Base-by-base conservation (phyloP, 1,140 invertebrate genomes). In the Proales similis region DNA sequence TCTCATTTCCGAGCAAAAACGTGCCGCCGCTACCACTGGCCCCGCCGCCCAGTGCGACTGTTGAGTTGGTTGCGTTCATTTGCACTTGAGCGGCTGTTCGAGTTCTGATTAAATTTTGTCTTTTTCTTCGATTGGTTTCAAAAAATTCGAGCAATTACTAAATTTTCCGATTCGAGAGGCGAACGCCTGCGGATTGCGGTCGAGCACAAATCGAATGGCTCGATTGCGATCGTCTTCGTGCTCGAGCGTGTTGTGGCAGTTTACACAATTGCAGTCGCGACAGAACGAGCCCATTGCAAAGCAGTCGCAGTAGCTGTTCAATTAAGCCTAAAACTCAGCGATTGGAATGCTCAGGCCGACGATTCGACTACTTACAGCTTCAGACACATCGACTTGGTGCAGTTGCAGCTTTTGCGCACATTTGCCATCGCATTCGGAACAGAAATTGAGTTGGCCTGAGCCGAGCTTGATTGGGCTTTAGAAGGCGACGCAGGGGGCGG, bases 221-320 rank as follows among this genome's bases (percentile, higher is more conserved):
- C 86, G 83, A 70, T 92, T 89, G 43, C 95, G 75, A 67, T 95
- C 86, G 68, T 93, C 90, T 74, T 98, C 93, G 72, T 95, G 88
- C 33, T 90, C 84, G 38, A 98, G 77, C 78, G 96, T 98, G 70
- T 99, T 99, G 64, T 83, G 90, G 75, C 95, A 99, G 76, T 93
- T 94, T 71, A 85, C 89, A 75, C 94, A 99, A 71, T 98, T 99
- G 73, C 95, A 99, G 73, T 88, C 85, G 71, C 90, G 85, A 79
- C 94, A 99, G 74, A 98, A 98, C 77, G 98, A 93, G 19, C 95
- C 94, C 78, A 96, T 97, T 0, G 94, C 93, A 81, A 99, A 99
- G 76, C 95, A 99, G 74, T 99, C 94, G 78, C 95, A 99, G 75
- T 98, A 96, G 68, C 84, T 85, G 70, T n/a, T n/a, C n/a, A n/a